These are phyloP conservation scores for Cottus gobio DNA, from an alignment of 2,113 vertebrate species.

Conservation along the genomic window DNA sequence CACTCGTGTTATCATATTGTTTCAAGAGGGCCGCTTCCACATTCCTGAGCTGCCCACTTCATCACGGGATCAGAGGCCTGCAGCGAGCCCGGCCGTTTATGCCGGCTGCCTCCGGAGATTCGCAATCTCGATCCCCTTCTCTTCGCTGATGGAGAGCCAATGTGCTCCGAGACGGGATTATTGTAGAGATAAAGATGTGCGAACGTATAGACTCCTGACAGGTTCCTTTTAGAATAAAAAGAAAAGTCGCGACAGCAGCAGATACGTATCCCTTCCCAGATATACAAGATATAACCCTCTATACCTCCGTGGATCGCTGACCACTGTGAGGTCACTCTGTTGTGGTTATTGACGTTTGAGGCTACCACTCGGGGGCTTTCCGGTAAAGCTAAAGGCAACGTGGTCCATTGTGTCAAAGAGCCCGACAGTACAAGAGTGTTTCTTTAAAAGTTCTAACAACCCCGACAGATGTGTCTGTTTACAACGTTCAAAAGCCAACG, in stretches of 20 bases:
- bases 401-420: neutral
- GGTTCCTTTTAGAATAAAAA: neutral
- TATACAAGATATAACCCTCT: neutral
- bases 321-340: neutral
- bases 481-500: neutral
- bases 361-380: neutral
- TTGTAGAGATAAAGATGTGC: neutral
- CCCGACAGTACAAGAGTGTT: neutral
- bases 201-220: neutral
- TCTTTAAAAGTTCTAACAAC: neutral
- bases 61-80: slow-evolving; percentile 60
- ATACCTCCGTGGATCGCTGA: neutral
- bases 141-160: neutral
- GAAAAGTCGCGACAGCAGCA: slow-evolving; percentile 6
- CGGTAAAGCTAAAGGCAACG: neutral
- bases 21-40: slow-evolving; percentile 75
- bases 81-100: slow-evolving; percentile 8
- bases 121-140: slow-evolving; percentile 4
- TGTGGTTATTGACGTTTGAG: neutral
- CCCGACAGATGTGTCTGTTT: neutral
- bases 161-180: neutral
- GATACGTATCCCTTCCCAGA: neutral
- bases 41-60: slow-evolving; percentile 77
- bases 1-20: slow-evolving; percentile 74
- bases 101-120: slow-evolving; percentile 20